Evolutionary conservation across 1,140 invertebrate species (phyloP), one percentile per base, ranked within the genome.

Genomic region (Drosophila lowei): DNA sequence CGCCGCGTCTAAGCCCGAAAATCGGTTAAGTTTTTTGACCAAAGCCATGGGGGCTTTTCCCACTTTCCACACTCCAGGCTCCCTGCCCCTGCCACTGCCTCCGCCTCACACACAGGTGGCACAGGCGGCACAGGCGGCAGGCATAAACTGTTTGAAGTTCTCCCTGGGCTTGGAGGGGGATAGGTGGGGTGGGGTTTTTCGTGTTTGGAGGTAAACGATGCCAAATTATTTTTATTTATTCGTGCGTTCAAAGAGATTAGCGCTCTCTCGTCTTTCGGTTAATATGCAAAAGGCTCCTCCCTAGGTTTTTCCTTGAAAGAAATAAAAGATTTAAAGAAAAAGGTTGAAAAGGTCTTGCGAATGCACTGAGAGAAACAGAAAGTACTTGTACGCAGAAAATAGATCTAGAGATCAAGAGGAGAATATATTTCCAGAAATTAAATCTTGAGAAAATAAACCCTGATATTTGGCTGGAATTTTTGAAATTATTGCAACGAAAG

Each of bases 181-280:
- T 4, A 5, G 3, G 16, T n/a, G 13, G 18, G 16, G 5, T 6
- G 3, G 30, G 9, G 15, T 3, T 2, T n/a, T 34, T 34, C 30
- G 21, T 15, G 57, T 25, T 38, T 50, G 23, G 25, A 21, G 21
- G 49, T 67, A 68, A 68, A 25, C 55, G 79, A 60, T 65, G 61
- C 65, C 80, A 84, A 84, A 84, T 85, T 84, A 84, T 85, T 76
- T 85, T 76, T 84, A 84, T 84, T 84, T 84, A 84, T 79, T 84
- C 80, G 79, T 79, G 80, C 79, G 79, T 84, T 76, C 64, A 85
- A 64, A 70, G 58, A 64, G 74, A 85, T 79, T 76, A 67, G 52
- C 80, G 65, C 54, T 47, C 58, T 60, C 63, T 73, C 34, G 34
- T 5, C 13, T 13, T 13, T 38, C 34, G 34, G 34, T 38, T 38